Evolutionary conservation across 2,113 vertebrate genomes (phyloP), one percentile per base, ranked within the genome.

Genomic region (Larimichthys crocea): DNA sequence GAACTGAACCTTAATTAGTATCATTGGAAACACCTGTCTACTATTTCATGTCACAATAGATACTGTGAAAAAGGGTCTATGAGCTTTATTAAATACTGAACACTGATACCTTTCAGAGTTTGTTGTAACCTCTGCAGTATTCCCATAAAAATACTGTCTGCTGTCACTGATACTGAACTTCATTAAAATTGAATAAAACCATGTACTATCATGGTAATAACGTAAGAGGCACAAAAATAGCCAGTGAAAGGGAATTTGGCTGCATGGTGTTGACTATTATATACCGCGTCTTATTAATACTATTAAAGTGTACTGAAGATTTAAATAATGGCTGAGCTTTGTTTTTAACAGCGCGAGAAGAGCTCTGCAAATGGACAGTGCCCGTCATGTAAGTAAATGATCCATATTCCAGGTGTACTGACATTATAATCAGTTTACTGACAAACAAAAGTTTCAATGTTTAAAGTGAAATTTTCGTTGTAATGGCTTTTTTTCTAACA

Each of bases 331-430:
- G 2, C 10, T 40, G 26, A 4, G 9, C 9, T 48, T 19, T 55
- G 5, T 46, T 19, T 91, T 76, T 93, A 93, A 40, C 92, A 97
- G 96, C 68, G 95, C 80, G 69, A 97, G 91, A 91, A 95, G 95
- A 93, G 67, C 94, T 50, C 91, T 97, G 31, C 92, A 90, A 55
- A 81, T 95, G 83, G 94, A 95, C 40, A 15, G 83, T 48, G 83
- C 86, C 73, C 61, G 88, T 83, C 76, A 90, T 42, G 96, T 97
- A 88, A 96, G 96, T 95, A 91, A 52, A 67, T 10, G 2, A 3
- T 42, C 10, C 29, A 26, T 9, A 42, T 48, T 22, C 56, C 24
- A 66, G 12, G 14, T n/a, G 6, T 17, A 3, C 15, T 59, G n/a
- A 42, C 3, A 60, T 3, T 62, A 24, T 48, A 24, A 22, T 22